phyloP scores from a whole-genome alignment of 1,140 invertebrate genomes.

The Sitodiplosis mosellana region DNA sequence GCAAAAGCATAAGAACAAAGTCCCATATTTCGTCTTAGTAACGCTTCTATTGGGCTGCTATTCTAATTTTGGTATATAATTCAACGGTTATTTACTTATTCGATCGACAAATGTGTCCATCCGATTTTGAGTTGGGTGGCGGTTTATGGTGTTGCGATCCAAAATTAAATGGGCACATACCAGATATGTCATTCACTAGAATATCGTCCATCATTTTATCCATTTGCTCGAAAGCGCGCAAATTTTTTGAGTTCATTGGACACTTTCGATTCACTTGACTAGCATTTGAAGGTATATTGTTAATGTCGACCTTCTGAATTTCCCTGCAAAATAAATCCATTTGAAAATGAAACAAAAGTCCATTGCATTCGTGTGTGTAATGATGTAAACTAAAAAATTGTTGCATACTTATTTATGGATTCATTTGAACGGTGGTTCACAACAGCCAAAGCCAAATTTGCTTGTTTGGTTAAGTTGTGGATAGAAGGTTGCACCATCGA shows the following conservation, averaged over 20 bases:
- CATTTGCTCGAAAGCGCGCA: constrained; percentile 22
- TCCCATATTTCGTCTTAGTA: no score
- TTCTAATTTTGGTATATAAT: no score
- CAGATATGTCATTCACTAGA: constrained; percentile 17
- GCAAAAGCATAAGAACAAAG: no score
- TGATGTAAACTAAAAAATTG: background rate
- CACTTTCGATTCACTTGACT: background rate
- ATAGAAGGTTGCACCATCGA: background rate
- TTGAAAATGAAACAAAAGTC: background rate
- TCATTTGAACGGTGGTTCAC: background rate
- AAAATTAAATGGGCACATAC: constrained; percentile 3
- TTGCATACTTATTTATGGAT: background rate
- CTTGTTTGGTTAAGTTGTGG: constrained; percentile 1
- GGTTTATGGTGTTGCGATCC: constrained; percentile 1
- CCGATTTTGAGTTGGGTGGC: constrained; percentile 11
- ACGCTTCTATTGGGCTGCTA: no score
- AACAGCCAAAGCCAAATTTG: background rate
- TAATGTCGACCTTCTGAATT: background rate
- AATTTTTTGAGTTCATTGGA: constrained; percentile 15
- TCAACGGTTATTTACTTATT: background rate
- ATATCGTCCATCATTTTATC: constrained; percentile 25
- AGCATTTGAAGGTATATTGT: background rate
- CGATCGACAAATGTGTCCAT: constrained; percentile 7
- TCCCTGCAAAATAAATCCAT: background rate
- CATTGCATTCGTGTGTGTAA: background rate